These are phyloP conservation scores for Drosophila ercepeae DNA, from an alignment of 1,140 invertebrate species.

Conservation along the genomic window DNA sequence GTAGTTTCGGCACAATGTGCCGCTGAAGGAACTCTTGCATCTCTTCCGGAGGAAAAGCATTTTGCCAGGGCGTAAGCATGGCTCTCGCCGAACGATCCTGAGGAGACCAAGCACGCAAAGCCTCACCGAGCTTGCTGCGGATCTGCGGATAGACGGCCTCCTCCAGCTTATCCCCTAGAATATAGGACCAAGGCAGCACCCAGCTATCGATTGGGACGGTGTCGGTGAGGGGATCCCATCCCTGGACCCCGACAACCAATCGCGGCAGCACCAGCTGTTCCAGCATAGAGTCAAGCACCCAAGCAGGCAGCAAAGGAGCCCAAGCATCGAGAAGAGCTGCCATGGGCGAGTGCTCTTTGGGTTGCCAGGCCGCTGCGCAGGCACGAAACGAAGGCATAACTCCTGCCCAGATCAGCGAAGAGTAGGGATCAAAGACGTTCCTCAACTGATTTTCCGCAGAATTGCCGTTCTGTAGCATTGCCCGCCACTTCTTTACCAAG, in stretches of 20 bases:
- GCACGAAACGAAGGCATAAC: constrained; percentile 90
- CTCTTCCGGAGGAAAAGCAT: constrained; percentile 91
- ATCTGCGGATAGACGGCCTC: constrained; percentile 95
- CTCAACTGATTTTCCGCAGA: constrained; percentile 79
- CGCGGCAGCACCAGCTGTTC: constrained; percentile 92
- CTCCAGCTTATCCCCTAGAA: constrained; percentile 87
- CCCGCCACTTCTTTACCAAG: constrained; percentile 90
- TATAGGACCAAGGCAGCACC: constrained; percentile 95
- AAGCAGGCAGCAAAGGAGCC: constrained; percentile 91
- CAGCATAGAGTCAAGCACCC: constrained; percentile 93
- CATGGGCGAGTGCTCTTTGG: constrained; percentile 89
- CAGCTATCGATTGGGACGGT: constrained; percentile 97
- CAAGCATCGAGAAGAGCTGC: constrained; percentile 92
- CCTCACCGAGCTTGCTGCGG: constrained; percentile 94
- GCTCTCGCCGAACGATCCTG: constrained; percentile 95
- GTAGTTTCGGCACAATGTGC: constrained; percentile 96
- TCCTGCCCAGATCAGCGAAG: constrained; percentile 93
- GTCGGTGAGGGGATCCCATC: constrained; percentile 98
- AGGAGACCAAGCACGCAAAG: constrained; percentile 95
- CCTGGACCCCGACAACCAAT: constrained; percentile 91
- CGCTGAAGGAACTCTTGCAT: constrained; percentile 94
- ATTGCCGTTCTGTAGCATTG: constrained; percentile 84
- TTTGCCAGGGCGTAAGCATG: constrained; percentile 97
- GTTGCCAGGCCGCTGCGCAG: constrained; percentile 87
- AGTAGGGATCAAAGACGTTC: constrained; percentile 89